phyloP scores from a whole-genome alignment of 1,140 invertebrate genomes.

The Lucilia cuprina region DNA sequence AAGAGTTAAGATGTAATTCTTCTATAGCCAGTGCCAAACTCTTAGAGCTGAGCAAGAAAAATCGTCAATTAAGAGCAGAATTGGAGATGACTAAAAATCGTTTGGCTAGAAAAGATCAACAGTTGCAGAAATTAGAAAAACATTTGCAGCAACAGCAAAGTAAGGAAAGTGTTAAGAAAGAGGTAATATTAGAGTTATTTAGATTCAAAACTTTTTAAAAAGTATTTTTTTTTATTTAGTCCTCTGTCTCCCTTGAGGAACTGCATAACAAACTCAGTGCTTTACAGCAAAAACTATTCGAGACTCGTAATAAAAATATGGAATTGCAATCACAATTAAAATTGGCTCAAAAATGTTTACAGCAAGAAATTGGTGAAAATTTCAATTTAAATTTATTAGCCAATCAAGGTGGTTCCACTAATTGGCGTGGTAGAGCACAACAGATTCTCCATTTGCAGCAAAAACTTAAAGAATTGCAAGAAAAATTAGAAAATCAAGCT shows the following conservation, averaged over 20 bases:
- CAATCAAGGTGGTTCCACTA: constrained; percentile 59
- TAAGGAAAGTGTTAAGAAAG: constrained; percentile 34
- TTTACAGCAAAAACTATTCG: constrained; percentile 71
- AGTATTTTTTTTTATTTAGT: too few relatives aligned
- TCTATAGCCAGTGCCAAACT: constrained; percentile 66
- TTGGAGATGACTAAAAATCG: constrained; percentile 63
- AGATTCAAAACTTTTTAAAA: not conserved
- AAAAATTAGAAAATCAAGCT: constrained; percentile 63
- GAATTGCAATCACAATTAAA: constrained; percentile 71
- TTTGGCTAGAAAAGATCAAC: constrained; percentile 56
- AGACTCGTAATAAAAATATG: constrained; percentile 71
- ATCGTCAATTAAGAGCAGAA: constrained; percentile 66
- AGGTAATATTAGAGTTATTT: not conserved
- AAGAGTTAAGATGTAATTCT: constrained; percentile 65
- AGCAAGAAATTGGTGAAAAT: constrained; percentile 74
- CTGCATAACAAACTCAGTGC: constrained; percentile 68
- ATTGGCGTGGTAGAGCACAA: constrained; percentile 76
- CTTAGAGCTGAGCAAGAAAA: constrained; percentile 67
- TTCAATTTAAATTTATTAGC: constrained; percentile 59
- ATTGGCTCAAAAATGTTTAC: constrained; percentile 69
- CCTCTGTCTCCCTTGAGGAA: constrained; percentile 61
- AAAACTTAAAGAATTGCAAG: constrained; percentile 70
- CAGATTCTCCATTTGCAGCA: constrained; percentile 72
- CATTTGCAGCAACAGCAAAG: constrained; percentile 53
- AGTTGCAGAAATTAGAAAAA: constrained; percentile 62